These are phyloP conservation scores for Tiaroga cobitis DNA, from an alignment of 2,797 vertebrate genomes.

Conservation along the genomic window DNA sequence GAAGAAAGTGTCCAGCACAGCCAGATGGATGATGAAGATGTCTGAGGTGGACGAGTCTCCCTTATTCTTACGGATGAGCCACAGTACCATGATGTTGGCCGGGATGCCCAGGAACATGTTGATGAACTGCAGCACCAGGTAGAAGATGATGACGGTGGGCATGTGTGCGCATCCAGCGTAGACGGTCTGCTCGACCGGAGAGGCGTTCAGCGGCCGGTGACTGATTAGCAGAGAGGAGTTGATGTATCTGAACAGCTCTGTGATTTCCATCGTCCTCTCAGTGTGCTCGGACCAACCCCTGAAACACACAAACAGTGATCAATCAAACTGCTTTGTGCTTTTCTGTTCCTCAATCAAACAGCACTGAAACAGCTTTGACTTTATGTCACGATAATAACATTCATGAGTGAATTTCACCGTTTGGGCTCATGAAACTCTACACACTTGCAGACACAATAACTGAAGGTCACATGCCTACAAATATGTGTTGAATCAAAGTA, in stretches of 20 bases:
- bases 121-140: constrained; percentile 74
- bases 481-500: too few species aligned
- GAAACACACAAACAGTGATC: constrained; percentile 3
- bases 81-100: constrained; percentile 78
- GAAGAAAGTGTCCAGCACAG: constrained; percentile 75
- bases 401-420: too few species aligned
- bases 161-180: constrained; percentile 69
- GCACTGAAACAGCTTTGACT: neutral
- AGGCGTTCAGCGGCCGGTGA: constrained; percentile 64
- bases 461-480: too few species aligned
- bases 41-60: constrained; percentile 77
- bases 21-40: constrained; percentile 78
- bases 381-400: neutral
- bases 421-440: too few species aligned
- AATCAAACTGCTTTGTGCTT: neutral
- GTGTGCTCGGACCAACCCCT: neutral
- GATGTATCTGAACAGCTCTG: constrained; percentile 39
- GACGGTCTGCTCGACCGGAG: constrained; percentile 41
- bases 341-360: neutral
- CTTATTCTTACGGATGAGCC: constrained; percentile 77
- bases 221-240: constrained; percentile 67
- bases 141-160: constrained; percentile 72
- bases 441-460: too few species aligned
- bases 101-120: constrained; percentile 82
- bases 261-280: constrained; percentile 61